Evolutionary conservation across 2,888 invertebrate species (phyloP), one percentile per base, ranked within the genome.

Genomic region (Cosmorhoe ocellata): DNA sequence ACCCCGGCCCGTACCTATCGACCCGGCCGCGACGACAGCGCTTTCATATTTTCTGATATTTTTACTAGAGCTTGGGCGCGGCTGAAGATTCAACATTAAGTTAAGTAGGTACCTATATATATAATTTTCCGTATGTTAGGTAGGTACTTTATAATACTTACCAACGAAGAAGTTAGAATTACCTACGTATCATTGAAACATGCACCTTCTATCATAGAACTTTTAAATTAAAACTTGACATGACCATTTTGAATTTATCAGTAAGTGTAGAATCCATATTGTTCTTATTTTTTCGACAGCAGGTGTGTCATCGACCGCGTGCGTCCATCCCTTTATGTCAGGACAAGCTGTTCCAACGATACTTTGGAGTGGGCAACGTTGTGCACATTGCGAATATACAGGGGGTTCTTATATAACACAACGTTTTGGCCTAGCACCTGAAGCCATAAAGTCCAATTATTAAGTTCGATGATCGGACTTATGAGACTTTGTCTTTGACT

Each of bases 1-100:
- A 85, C 82, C 77, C 83, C 81, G 78, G 67, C 76, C 76, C 74
- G 79, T 89, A n/a, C n/a, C n/a, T n/a, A 90, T 90, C 82, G 89
- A 90, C 86, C 86, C 78, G 75, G 62, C 69, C 63, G 44, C 30
- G 41, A 63, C 67, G 55, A 39, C 53, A 51, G 52, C 46, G 58
- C 44, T 56, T 47, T 56, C 58, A 60, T 53, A 48, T 56, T 59
- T 64, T 67, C 68, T 67, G 68, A 69, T 74, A 66, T 69, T 63
- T 58, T 62, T 58, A n/a, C 60, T 56, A 53, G 56, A 48, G 55
- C 40, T 49, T 56, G 37, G 42, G 41, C 33, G 39, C 14, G 27
- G 33, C 37, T 34, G 1, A 18, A 18, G 18, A 18, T 18, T 18
- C 2, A 18, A 18, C 3, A 18, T n/a, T n/a, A n/a, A n/a, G n/a